Evolutionary conservation across 2,888 invertebrate species (phyloP), one percentile per base, ranked within the genome.

Genomic region (Rapana venosa): DNA sequence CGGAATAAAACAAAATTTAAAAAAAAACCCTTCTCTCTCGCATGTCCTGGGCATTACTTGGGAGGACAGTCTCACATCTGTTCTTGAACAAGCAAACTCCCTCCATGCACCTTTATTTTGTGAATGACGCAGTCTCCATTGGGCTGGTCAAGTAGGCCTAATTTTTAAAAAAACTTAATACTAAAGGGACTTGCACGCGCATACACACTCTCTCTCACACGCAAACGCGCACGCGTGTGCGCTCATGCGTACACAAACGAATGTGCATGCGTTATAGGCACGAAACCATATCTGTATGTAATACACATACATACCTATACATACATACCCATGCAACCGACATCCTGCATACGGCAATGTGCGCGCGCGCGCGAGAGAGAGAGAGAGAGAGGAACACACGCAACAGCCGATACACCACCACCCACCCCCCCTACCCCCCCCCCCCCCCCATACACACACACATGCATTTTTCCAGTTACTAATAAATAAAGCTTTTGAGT

Each of bases 401-500:
- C 83, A 22, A n/a, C n/a, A n/a, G n/a, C 26, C 26, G 56, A 20
- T n/a, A 84, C 56, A 36, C 84, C 56, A 56, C n/a, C 84, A 84
- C 58, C n/a, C 84, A 84, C 58, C 15, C 56, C n/a, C 84, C 2
- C 84, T 30, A 26, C 13, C n/a, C n/a, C n/a, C n/a, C n/a, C n/a
- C n/a, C n/a, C n/a, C n/a, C 58, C 56, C 84, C n/a, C 58, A 84
- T 30, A 58, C 84, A 84, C 58, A 58, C 84, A 58, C 84, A 84
- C 58, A 58, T 17, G n/a, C 84, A 84, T 11, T 4, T 4, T 35
- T 81, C 74, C 88, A 15, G 88, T 95, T 94, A 92, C 91, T 92
- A 92, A 56, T 26, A 66, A 66, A 26, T 26, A 17, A 1, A 2
- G 26, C 66, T 6, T 26, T 66, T 22, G 66, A 26, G 20, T 66